Base-by-base conservation (phyloP, 2,797 vertebrate genomes). In the Pteropus rufus region DNA sequence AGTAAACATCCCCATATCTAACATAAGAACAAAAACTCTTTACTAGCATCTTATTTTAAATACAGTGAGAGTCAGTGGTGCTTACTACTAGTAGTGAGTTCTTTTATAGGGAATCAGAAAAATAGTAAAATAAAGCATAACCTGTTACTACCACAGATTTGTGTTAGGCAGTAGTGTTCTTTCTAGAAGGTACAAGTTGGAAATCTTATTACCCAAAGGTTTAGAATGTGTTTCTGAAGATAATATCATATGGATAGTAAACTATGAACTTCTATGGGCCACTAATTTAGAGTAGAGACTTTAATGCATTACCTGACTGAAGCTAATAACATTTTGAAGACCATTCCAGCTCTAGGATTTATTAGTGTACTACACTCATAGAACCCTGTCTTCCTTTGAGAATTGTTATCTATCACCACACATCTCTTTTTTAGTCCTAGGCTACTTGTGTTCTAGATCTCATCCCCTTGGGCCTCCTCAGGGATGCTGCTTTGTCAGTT, bases 131-230 rank as follows among this genome's bases (percentile, higher is more conserved):
- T 73, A 97, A 97, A 96, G 97, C 95, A 94, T 46, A 49, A 34
- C 24, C 62, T 77, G 80, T 77, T 94, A 36, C 3, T 26, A 69
- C 88, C 88, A 49, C 49, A 69, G 77, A 73, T 69, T 16, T 34
- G 84, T 10, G 31, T 23, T 89, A 65, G 89, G 81, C 80, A 93
- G 79, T 96, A 88, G 93, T 94, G 96, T 96, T 95, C 77, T 65
- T 90, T 81, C 94, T 16, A 44, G 73, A 95, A 97, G 97, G 97
- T 96, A 91, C 89, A 24, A 83, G 60, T n/a, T 96, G 87, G 84
- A 75, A 41, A 77, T 56, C n/a, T 34, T 93, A 86, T 75, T 76
- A 92, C 49, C 15, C 39, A 26, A 29, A 44, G 49, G 39, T 46
- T 70, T 89, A 84, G 76, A 88, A 44, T 21, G 65, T 54, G 39